Percentiles rank a stretch among this genome's conserved stretches.
phyloP scores from a whole-genome alignment of 2,113 vertebrate genomes.

The Micromys minutus region DNA sequence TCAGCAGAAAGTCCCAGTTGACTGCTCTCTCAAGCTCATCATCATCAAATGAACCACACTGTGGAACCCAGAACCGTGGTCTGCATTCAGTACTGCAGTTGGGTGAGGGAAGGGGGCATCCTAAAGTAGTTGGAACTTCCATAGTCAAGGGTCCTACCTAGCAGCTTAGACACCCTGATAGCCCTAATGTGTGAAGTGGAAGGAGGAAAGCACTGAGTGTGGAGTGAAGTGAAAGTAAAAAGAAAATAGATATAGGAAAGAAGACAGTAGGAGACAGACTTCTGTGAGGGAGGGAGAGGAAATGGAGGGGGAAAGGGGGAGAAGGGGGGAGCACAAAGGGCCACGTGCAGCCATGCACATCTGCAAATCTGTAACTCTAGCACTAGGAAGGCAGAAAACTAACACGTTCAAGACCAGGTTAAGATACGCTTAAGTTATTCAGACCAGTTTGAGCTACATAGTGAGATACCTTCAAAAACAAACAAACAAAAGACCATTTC shows the following conservation, averaged over 20 bases:
- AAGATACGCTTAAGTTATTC: neutral
- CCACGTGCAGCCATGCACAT: neutral
- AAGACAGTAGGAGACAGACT: neutral
- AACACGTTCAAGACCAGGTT: neutral
- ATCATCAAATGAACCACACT: neutral
- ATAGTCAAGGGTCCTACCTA: neutral
- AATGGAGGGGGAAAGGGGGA: neutral
- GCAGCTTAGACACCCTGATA: neutral
- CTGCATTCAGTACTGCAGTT: neutral
- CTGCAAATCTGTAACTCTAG: neutral
- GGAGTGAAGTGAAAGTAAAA: slow-evolving; percentile 39
- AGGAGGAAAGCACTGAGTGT: neutral
- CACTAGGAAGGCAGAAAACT: neutral
- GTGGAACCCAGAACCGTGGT: neutral
- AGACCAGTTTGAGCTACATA: neutral
- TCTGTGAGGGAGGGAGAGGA: neutral
- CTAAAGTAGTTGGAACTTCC: neutral
- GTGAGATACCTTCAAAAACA: neutral
- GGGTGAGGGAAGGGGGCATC: neutral
- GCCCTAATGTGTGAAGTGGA: neutral
- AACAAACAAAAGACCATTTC: neutral
- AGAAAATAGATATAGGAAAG: neutral
- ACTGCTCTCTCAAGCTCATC: neutral
- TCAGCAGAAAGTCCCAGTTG: neutral
- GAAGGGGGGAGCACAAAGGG: neutral